Evolutionary conservation across 2,888 invertebrate genomes (phyloP), one percentile per base, ranked within the genome.

Genomic region (Ferdinandea cuprea): DNA sequence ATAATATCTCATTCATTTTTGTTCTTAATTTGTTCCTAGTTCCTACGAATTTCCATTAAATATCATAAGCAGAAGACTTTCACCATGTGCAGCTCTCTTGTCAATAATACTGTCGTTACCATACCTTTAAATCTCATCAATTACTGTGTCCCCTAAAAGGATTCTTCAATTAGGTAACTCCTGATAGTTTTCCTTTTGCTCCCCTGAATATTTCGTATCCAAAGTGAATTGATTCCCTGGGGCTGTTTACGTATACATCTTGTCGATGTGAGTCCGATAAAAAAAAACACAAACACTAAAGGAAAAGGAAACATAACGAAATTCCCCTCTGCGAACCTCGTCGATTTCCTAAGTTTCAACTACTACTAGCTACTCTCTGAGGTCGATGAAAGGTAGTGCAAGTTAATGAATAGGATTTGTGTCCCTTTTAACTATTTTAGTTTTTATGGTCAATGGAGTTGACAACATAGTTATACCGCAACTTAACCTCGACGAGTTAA

Each of bases 371-470:
- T 46, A 71, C 66, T 42, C 13, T n/a, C 32, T n/a, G n/a, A 21
- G 42, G 59, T 59, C 71, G 21, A 65, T 66, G 58, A 59, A 25
- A 56, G 69, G 56, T 30, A 32, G 56, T 58, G 35, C 54, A 76
- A 65, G 61, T 77, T 66, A 72, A 72, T 72, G 81, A 83, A 72
- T 56, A 77, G 66, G 25, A 81, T 81, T 71, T 66, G 44, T 71
- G 76, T 73, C 65, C 74, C 71, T 71, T 81, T 77, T 68, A 69
- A 76, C 56, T 72, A 77, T 83, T 83, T 77, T 77, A 83, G 72
- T 72, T 66, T 83, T 46, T 83, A 83, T 83, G 83, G 83, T 83
- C 77, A 83, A 72, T 77, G 77, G 48, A 77, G 40, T 77, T 83
- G 81, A 72, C 81, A 66, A 83, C n/a, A 77, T 68, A 77, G 72